phyloP scores from a whole-genome alignment of 1,140 invertebrate genomes.

The Lithobius niger region DNA sequence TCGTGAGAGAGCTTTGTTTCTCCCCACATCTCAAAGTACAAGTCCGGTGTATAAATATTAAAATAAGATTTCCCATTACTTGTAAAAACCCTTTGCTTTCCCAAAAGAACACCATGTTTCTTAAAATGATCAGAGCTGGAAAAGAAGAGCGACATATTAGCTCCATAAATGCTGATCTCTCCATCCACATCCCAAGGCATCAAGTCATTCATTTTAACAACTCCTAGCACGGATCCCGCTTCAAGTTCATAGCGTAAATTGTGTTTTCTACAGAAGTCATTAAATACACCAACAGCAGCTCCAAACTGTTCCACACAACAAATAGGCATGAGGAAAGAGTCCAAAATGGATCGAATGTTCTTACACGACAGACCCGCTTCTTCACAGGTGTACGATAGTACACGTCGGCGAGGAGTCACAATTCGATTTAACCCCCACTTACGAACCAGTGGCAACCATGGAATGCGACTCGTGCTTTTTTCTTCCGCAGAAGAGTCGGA shows the following conservation, averaged over 20 bases:
- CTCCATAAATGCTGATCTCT: neutral
- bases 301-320: slow-evolving; percentile 19
- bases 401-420: neutral
- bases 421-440: slow-evolving; percentile 18
- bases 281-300: neutral
- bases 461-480: neutral
- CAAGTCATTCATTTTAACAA: neutral
- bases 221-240: neutral
- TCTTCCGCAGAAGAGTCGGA: neutral
- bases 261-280: slow-evolving; percentile 8
- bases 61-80: neutral
- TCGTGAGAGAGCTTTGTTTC: neutral
- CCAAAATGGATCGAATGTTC: neutral
- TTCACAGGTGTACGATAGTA: slow-evolving; percentile 7
- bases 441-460: slow-evolving; percentile 18
- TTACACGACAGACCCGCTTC: neutral
- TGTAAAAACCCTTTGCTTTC: no score
- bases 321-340: slow-evolving; percentile 9
- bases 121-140: neutral
- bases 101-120: neutral
- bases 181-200: slow-evolving; percentile 3
- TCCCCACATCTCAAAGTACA: neutral
- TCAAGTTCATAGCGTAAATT: slow-evolving; percentile 20
- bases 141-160: neutral
- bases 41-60: neutral